These are phyloP conservation scores for Euschistus heros DNA, from an alignment of 1,140 invertebrate genomes.

Conservation along the genomic window DNA sequence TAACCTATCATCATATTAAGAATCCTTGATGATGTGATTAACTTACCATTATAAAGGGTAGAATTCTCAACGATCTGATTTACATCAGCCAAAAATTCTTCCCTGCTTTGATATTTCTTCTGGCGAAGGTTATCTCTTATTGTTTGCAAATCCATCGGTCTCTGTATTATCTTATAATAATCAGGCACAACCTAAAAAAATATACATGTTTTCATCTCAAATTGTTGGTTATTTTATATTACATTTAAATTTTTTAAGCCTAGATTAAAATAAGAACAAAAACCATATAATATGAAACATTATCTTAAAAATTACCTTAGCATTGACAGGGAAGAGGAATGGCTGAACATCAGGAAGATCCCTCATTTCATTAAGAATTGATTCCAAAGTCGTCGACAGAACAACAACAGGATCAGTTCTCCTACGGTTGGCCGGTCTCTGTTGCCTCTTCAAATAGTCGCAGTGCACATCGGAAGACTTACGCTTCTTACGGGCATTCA, in stretches of 20 bases:
- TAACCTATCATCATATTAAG: too few relatives aligned
- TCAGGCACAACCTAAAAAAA: conserved; percentile 64
- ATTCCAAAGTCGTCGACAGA: conserved; percentile 82
- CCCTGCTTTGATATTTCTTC: conserved; percentile 86
- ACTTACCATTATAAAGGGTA: conserved; percentile 75
- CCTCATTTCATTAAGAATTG: conserved; percentile 87
- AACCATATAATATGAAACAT: too few relatives aligned
- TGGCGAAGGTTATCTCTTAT: conserved; percentile 86
- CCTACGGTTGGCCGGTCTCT: conserved; percentile 80
- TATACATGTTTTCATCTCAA: neutral
- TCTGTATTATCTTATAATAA: conserved; percentile 83
- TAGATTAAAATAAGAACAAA: neutral
- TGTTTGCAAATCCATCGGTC: conserved; percentile 95
- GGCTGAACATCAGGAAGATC: conserved; percentile 83
- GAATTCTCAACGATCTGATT: conserved; percentile 96
- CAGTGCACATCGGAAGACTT: conserved; percentile 66
- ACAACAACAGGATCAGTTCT: conserved; percentile 94
- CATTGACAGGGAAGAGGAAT: conserved; percentile 90
- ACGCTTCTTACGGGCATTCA: conserved; percentile 51
- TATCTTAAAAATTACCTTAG: conserved; percentile 49
- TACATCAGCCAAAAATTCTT: conserved; percentile 89
- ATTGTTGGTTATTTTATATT: neutral
- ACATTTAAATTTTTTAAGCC: too few relatives aligned
- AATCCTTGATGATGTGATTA: too few relatives aligned
- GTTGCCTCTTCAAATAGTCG: conserved; percentile 85